Evolutionary conservation across 2,113 vertebrate species (phyloP).

Genomic region (Rhynchopsitta pachyrhyncha): DNA sequence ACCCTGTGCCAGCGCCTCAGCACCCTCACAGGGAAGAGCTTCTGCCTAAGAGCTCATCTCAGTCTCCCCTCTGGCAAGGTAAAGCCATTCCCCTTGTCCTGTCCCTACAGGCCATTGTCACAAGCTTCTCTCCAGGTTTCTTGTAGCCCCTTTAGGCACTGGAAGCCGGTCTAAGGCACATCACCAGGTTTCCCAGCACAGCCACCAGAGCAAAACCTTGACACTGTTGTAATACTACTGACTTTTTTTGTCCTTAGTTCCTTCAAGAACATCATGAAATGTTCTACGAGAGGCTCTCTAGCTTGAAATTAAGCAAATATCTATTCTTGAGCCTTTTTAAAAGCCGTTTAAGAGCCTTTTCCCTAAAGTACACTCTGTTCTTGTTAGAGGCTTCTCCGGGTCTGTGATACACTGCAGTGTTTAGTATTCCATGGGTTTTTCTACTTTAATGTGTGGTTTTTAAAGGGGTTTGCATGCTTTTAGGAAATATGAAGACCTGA

Average conservation of each 20-base stretch:
- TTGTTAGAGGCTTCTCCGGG: not conserved
- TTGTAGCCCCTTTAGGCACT: not conserved
- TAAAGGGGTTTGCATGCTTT: not conserved
- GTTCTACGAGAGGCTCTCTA: not conserved
- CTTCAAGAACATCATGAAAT: not conserved
- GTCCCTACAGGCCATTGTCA: not conserved
- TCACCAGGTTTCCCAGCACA: not conserved
- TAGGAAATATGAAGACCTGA: not conserved
- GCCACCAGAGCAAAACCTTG: not conserved
- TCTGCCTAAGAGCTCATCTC: not conserved
- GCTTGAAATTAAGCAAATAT: constrained; percentile 17
- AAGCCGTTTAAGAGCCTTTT: not conserved
- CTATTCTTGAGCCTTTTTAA: not conserved
- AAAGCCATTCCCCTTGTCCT: not conserved
- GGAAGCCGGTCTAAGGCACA: not conserved
- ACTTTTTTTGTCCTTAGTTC: not conserved
- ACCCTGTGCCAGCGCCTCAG: no score
- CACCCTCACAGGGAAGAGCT: no score
- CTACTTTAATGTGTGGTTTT: not conserved
- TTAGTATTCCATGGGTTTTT: not conserved
- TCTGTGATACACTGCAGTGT: not conserved
- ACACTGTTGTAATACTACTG: not conserved
- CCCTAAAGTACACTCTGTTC: constrained; percentile 4
- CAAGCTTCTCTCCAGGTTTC: not conserved
- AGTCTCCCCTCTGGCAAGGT: not conserved